Evolutionary conservation across 2,888 invertebrate species (phyloP).

Genomic region (Chaitophorus viminalis): DNA sequence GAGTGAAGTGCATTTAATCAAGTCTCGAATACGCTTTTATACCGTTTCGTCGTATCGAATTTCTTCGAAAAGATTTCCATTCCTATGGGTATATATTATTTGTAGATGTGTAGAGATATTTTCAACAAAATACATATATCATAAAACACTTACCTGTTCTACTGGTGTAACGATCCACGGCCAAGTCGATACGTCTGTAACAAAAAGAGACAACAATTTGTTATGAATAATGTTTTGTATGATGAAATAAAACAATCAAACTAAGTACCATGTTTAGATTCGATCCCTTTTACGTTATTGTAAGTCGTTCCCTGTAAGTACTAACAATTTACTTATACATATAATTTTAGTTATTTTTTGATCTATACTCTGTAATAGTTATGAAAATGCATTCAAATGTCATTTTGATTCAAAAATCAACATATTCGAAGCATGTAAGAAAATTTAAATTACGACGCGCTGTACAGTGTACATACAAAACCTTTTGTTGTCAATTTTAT

Average conservation of each 20-base stretch:
- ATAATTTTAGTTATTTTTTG: background rate
- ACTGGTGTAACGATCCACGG: constrained; percentile 24
- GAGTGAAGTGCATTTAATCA: constrained; percentile 45
- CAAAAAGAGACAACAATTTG: background rate
- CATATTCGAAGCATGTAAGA: background rate
- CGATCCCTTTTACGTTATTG: background rate
- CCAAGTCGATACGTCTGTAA: constrained; percentile 32
- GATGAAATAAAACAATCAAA: background rate
- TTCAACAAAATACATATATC: background rate
- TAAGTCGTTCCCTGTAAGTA: background rate
- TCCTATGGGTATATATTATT: constrained; percentile 30
- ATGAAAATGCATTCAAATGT: background rate
- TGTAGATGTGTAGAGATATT: constrained; percentile 24
- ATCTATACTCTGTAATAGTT: background rate
- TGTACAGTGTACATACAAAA: constrained; percentile 1
- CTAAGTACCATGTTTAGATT: background rate
- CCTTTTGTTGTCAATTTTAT: constrained; percentile 39
- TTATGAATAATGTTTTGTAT: background rate
- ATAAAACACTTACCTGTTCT: constrained; percentile 53
- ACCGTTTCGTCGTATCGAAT: constrained; percentile 27
- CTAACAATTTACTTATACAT: background rate
- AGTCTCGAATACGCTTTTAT: constrained; percentile 50
- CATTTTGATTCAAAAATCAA: background rate
- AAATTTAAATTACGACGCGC: background rate
- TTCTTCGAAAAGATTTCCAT: constrained; percentile 48